Percentiles rank a stretch among this genome's conserved stretches.
These are phyloP conservation scores for Cuculus canorus DNA, from an alignment of 2,797 vertebrate genomes.

Conservation along the genomic window DNA sequence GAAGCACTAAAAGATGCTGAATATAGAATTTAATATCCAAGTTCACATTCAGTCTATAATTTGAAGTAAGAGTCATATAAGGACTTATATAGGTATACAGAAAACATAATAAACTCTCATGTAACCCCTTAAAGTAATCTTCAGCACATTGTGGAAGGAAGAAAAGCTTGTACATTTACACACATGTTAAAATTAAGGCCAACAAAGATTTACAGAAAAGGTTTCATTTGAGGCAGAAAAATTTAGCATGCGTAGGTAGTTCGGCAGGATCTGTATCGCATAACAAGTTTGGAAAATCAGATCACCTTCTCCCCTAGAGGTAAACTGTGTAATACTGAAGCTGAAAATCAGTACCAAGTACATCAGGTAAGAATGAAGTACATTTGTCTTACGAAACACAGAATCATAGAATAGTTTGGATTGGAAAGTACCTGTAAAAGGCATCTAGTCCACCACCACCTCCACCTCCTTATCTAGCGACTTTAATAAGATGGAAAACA, in stretches of 20 bases:
- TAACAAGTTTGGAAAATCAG: neutral
- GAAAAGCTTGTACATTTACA: neutral
- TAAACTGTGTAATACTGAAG: neutral
- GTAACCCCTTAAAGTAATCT: neutral
- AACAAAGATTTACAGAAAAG: neutral
- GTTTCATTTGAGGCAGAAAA: neutral
- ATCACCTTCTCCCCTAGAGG: neutral
- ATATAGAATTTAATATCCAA: neutral
- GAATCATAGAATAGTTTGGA: neutral
- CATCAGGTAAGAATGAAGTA: neutral
- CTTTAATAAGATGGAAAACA: neutral
- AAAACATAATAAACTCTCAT: neutral
- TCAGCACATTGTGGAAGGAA: neutral
- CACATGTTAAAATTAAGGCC: accelerated
- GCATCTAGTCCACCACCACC: neutral
- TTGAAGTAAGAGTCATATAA: neutral
- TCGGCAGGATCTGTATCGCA: neutral
- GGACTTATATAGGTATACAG: neutral
- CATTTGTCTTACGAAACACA: neutral
- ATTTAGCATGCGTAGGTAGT: neutral
- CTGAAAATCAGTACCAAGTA: neutral
- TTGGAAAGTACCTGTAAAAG: neutral
- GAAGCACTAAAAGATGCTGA: neutral
- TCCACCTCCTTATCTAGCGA: neutral
- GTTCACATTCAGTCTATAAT: neutral